Conservation (phyloP, 2,797 vertebrate species). For the Esox lucius region DNA sequence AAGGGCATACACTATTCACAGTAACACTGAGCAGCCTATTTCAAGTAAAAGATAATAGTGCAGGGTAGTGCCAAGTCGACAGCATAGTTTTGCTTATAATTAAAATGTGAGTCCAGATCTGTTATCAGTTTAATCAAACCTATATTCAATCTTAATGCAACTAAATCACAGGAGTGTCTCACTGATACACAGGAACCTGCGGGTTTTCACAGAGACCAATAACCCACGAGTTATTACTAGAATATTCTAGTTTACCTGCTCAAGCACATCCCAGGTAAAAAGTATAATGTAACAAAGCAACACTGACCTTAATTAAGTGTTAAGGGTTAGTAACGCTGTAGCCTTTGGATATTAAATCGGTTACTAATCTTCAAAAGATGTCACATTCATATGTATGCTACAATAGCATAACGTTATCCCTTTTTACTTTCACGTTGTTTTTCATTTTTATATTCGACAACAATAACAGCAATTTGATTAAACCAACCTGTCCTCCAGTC, state of each 20-base stretch:
- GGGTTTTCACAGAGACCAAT: neutral
- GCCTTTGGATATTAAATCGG: neutral
- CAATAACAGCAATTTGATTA: neutral
- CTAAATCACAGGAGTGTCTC: neutral
- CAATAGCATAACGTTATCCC: neutral
- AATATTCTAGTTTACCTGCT: neutral
- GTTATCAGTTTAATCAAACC: neutral
- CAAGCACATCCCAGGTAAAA: neutral
- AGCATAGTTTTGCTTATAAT: neutral
- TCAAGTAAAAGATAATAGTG: neutral
- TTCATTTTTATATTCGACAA: neutral
- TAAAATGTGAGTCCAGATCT: neutral
- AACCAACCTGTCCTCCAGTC: neutral
- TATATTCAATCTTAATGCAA: neutral
- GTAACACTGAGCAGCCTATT: neutral
- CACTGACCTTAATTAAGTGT: neutral
- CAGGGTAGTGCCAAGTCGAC: neutral
- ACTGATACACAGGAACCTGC: neutral
- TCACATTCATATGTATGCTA: neutral
- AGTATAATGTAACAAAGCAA: neutral
- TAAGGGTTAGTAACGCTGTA: neutral
- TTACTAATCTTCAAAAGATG: neutral
- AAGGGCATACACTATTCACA: neutral
- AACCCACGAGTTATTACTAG: neutral
- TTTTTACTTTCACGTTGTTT: neutral